These are phyloP conservation scores for Periparus ater DNA, from an alignment of 2,797 vertebrate genomes.

Conservation along the genomic window DNA sequence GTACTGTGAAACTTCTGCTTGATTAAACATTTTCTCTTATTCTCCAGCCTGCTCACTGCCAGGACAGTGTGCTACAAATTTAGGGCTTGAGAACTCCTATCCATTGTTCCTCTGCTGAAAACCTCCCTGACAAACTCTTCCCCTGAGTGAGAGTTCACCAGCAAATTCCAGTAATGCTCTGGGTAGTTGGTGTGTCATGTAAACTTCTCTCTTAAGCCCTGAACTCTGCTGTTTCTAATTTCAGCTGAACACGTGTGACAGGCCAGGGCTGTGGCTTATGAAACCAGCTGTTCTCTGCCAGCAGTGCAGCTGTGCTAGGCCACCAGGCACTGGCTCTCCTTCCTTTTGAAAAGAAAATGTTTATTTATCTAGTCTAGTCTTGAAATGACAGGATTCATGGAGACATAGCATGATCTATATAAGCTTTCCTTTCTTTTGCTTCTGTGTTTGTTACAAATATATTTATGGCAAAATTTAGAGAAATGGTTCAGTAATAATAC, in stretches of 20 bases:
- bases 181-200: not conserved
- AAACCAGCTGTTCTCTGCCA: not conserved
- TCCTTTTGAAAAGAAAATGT: not conserved
- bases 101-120: not conserved
- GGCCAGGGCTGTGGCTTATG: not conserved
- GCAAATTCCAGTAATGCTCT: not conserved
- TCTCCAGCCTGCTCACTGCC: not conserved
- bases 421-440: not conserved
- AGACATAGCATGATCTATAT: not conserved
- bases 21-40: not conserved
- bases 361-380: not conserved
- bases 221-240: conserved; percentile 6
- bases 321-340: not conserved
- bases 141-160: not conserved
- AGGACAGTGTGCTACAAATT: not conserved
- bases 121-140: not conserved
- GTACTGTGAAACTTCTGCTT: not conserved
- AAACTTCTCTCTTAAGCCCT: not conserved
- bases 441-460: not conserved
- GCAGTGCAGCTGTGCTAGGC: not conserved
- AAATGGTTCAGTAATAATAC: not conserved
- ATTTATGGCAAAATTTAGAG: not conserved
- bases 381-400: not conserved
- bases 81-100: not conserved
- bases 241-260: not conserved